Percentiles rank a stretch among this genome's conserved stretches.
Conservation (phyloP, 2,888 invertebrate species). For the Esperia sulphurella region DNA sequence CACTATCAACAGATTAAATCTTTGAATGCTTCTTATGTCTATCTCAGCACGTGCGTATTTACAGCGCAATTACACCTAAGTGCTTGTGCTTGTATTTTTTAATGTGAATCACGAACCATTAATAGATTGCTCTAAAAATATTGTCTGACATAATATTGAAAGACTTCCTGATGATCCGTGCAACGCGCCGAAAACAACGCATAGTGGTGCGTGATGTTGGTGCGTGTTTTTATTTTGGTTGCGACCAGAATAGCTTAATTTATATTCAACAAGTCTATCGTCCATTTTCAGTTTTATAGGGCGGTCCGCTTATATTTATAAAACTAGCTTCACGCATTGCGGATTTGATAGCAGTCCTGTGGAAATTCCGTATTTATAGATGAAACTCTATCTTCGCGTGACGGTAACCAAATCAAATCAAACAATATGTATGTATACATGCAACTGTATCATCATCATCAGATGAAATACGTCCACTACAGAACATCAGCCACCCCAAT, state of each 20-base stretch:
- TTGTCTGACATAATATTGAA: conserved; percentile 26
- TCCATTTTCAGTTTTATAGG: no score
- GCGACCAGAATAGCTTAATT: background rate
- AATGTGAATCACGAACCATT: conserved; percentile 36
- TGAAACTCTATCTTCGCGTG: no score
- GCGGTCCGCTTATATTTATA: no score
- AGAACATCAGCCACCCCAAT: no score
- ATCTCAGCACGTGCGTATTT: conserved; percentile 10
- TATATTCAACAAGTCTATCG: background rate
- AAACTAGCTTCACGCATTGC: no score
- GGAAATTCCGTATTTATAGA: no score
- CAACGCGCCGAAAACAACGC: background rate
- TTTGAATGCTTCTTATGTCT: background rate
- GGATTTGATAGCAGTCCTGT: no score
- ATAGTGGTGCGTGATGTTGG: background rate
- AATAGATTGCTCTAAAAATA: conserved; percentile 39
- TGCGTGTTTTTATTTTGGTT: conserved; percentile 7
- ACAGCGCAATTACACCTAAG: conserved; percentile 32
- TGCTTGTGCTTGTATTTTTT: conserved; percentile 14
- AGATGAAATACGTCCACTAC: no score
- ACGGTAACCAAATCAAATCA: no score
- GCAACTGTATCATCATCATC: no score
- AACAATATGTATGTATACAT: no score
- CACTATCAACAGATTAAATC: background rate
- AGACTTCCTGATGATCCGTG: conserved; percentile 4